Base-by-base conservation (phyloP, 92 coral and sea anemone genomes). In the Umimayanthus chanpuru region DNA sequence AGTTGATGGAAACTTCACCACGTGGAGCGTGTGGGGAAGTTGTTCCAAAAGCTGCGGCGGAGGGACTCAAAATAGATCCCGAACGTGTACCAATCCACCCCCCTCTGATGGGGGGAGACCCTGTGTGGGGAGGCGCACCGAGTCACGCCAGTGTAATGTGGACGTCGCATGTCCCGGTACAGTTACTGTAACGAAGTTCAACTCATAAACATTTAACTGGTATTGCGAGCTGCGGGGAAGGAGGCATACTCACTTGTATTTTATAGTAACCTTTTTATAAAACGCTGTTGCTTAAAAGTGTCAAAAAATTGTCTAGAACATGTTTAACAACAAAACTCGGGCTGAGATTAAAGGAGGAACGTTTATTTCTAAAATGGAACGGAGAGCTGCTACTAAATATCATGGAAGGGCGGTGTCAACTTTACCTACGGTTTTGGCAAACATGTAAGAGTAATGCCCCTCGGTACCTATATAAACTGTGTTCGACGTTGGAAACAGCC, bases 11-110 rank as follows among this genome's bases (percentile, higher is more conserved):
- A 58, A 32, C 16, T 75, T 38, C 41, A 75, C 49, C 12, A 21
- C 1, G 1, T 80, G 85, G 85, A 30, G 71, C 25, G 68, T 9
- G 20, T 80, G 85, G 85, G 41, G 16, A 21, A 4, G 26, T 20
- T 80, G 85, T 80, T 55, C 85, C 68, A 80, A 58, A 26, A 80
- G 71, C 44, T 80, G 85, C 29, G 44, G 47, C 41, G 70, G 71
- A 29, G 85, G 85, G 25, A 29, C 72, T 25, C 85, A 80, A 29
- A 53, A 16, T 15, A 58, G 85, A 58, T 30, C 71, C 65, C 85
- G 85, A 80, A 53, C 85, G 15, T 80, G 85, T 20, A 80, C 85
- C 41, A 80, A 80, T 36, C 84, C 84, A 7, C 72, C 47, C 15
- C 71, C 84, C 38, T 80, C 84, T 14, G 36, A 80, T 16, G 84